phyloP scores from a whole-genome alignment of 2,113 vertebrate genomes.

The Phalacrocorax carbo region DNA sequence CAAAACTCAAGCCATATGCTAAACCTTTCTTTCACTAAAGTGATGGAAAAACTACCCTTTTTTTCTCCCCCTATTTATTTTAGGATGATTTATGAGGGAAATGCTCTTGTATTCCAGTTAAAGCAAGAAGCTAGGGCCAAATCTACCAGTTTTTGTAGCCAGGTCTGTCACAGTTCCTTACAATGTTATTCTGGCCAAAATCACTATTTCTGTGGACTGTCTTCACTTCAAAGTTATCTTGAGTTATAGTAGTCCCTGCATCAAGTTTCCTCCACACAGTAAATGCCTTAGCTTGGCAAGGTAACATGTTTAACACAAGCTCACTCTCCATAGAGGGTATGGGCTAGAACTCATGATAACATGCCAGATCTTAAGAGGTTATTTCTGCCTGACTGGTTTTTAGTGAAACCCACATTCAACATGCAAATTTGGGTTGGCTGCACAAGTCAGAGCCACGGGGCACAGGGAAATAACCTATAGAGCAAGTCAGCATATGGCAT shows the following conservation, averaged over 20 bases:
- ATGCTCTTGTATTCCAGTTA: neutral
- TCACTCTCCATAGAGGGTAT: neutral
- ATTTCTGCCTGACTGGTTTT: neutral
- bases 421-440: neutral
- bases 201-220: neutral
- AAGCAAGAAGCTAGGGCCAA: neutral
- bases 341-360: neutral
- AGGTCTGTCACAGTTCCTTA: neutral
- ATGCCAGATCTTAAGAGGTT: neutral
- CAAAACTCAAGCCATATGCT: constrained; percentile 9
- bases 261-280: neutral
- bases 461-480: neutral
- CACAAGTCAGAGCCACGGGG: neutral
- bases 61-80: neutral
- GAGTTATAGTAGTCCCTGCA: neutral
- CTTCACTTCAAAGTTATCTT: neutral
- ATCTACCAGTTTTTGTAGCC: neutral
- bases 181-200: neutral
- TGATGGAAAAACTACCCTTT: neutral
- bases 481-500: neutral
- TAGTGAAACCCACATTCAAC: neutral
- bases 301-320: neutral
- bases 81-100: neutral
- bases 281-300: neutral
- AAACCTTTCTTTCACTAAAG: neutral